Evolutionary conservation across 2,113 vertebrate genomes (phyloP).

Genomic region (Agelaius tricolor): DNA sequence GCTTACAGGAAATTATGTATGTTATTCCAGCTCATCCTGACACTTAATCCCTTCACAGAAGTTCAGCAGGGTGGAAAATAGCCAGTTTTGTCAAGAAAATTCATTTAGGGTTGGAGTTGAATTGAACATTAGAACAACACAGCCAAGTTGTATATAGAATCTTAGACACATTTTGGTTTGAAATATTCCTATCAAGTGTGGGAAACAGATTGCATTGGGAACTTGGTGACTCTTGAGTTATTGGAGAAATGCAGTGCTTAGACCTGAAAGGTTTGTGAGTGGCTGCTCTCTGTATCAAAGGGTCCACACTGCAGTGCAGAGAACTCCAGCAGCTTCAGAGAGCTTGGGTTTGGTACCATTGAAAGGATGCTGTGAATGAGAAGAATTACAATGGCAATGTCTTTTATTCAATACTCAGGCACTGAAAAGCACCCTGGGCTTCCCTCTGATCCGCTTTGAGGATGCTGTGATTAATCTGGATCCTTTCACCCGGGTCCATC

Average conservation of each 20-base stretch:
- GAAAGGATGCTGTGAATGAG: background rate
- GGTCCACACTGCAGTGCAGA: background rate
- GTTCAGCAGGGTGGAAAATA: background rate
- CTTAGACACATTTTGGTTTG: background rate
- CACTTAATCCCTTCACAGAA: background rate
- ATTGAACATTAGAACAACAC: background rate
- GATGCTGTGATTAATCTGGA: slow-evolving; percentile 95
- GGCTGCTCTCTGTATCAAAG: background rate
- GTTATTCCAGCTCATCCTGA: slow-evolving; percentile 1
- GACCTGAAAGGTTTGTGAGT: background rate
- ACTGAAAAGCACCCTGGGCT: slow-evolving; percentile 90
- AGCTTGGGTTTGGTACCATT: background rate
- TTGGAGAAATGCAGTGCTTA: background rate
- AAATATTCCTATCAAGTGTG: background rate
- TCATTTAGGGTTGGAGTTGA: background rate
- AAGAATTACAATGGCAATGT: background rate
- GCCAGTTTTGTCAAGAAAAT: background rate
- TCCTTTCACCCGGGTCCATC: slow-evolving; percentile 93
- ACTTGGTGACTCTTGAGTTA: background rate
- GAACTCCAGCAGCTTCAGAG: background rate
- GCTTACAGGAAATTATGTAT: background rate
- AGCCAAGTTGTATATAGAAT: background rate
- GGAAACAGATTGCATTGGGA: background rate
- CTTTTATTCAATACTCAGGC: slow-evolving; percentile 73
- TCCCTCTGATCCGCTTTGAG: slow-evolving; percentile 93